Percentiles rank a stretch among this genome's conserved stretches.
Conservation (phyloP, 2,113 vertebrate species). For the Probosciger aterrimus region DNA sequence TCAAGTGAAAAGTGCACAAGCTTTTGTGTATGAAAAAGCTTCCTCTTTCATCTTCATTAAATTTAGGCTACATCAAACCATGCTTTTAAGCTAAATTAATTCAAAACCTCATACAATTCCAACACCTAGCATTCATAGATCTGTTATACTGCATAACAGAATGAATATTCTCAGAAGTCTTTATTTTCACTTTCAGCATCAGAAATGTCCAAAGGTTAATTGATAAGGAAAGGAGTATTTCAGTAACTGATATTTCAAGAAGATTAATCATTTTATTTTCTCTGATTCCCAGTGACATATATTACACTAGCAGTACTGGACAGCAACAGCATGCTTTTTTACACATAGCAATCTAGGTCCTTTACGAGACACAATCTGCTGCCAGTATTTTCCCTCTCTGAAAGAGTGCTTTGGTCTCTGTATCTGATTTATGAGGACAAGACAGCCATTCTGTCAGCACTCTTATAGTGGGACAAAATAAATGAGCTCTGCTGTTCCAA, state of each 20-base stretch:
- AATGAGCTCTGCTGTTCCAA: slow-evolving; percentile 17
- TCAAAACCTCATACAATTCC: neutral
- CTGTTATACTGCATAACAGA: neutral
- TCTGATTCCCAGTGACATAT: neutral
- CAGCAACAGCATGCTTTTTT: neutral
- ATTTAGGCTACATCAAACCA: neutral
- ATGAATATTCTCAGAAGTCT: neutral
- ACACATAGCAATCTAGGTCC: neutral
- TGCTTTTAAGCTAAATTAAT: neutral
- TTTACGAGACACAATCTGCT: neutral
- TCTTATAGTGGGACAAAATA: neutral
- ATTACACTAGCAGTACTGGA: neutral
- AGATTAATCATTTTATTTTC: neutral
- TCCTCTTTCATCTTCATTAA: neutral
- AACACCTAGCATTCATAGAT: neutral
- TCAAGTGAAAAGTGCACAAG: neutral
- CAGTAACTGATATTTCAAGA: neutral
- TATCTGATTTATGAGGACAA: neutral
- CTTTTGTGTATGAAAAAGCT: neutral
- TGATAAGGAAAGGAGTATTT: neutral
- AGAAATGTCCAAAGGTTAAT: neutral
- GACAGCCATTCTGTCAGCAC: neutral
- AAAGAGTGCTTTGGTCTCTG: neutral
- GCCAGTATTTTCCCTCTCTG: neutral
- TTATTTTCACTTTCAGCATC: neutral